phyloP scores from a whole-genome alignment of 2,888 invertebrate species.

The Chalcis sispes region DNA sequence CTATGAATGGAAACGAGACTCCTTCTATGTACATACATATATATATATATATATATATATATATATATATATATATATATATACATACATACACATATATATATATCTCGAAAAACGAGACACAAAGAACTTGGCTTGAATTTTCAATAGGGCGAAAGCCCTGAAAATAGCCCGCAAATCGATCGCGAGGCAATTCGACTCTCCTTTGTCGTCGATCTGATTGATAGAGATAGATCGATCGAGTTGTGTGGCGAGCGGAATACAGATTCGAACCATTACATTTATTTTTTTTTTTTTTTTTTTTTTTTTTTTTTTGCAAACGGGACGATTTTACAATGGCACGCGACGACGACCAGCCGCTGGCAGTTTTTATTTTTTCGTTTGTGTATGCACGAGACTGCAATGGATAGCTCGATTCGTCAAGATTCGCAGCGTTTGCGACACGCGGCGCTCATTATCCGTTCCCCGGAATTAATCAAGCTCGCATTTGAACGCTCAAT shows the following conservation, averaged over 20 bases:
- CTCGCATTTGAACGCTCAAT: too few relatives aligned
- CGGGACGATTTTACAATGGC: background rate
- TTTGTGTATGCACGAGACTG: too few relatives aligned
- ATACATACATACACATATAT: too few relatives aligned
- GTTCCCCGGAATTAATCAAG: too few relatives aligned
- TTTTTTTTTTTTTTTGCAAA: too few relatives aligned
- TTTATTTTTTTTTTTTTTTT: too few relatives aligned
- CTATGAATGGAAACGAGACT: slow-evolving; percentile 1
- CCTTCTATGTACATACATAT: background rate
- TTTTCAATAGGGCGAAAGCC: slow-evolving; percentile 19
- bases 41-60: too few relatives aligned
- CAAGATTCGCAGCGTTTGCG: background rate
- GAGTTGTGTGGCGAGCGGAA: background rate
- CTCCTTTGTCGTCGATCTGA: slow-evolving; percentile 13
- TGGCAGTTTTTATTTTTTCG: background rate
- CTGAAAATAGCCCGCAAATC: slow-evolving; percentile 16
- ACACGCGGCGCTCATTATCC: background rate
- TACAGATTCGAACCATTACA: too few relatives aligned
- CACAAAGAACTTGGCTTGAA: slow-evolving; percentile 13
- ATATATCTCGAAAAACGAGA: background rate
- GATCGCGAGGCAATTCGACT: background rate
- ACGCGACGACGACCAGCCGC: too few relatives aligned
- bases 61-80: too few relatives aligned
- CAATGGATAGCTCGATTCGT: background rate
- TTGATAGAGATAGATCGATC: slow-evolving; percentile 37